Percentiles rank a stretch among this genome's conserved stretches.
phyloP scores from a whole-genome alignment of 2,797 vertebrate genomes.

The Alectoris magna region DNA sequence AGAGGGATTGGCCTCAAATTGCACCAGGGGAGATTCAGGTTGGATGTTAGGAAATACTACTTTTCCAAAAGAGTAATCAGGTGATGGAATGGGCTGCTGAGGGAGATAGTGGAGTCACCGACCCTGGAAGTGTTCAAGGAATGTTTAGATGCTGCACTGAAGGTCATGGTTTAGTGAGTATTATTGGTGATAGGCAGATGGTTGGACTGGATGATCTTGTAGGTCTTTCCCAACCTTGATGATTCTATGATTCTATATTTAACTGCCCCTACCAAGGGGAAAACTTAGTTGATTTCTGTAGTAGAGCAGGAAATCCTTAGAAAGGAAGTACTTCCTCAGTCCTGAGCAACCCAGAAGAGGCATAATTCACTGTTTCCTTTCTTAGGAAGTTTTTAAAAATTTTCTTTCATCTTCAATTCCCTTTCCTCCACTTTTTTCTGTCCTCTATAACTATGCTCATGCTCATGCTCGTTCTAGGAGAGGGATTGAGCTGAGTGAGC shows the following conservation, averaged over 20 bases:
- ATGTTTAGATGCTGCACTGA: too few relatives aligned
- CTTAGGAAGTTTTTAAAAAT: neutral
- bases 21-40: too few relatives aligned
- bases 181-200: too few relatives aligned
- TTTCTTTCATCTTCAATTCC: neutral
- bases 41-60: too few relatives aligned
- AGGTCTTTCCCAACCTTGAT: too few relatives aligned
- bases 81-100: too few relatives aligned
- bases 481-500: neutral
- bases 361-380: neutral
- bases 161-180: too few relatives aligned
- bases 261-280: neutral
- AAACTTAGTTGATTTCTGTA: neutral
- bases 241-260: neutral
- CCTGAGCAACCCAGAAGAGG: neutral
- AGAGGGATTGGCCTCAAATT: too few relatives aligned
- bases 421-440: neutral
- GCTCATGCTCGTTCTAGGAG: neutral
- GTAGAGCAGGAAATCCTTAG: neutral
- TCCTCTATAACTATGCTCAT: fast-evolving
- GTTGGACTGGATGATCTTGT: too few relatives aligned
- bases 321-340: neutral
- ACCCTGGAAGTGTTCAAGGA: too few relatives aligned
- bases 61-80: too few relatives aligned
- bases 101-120: too few relatives aligned